phyloP scores from a whole-genome alignment of 2,797 vertebrate species.

The Simalia tracyae region DNA sequence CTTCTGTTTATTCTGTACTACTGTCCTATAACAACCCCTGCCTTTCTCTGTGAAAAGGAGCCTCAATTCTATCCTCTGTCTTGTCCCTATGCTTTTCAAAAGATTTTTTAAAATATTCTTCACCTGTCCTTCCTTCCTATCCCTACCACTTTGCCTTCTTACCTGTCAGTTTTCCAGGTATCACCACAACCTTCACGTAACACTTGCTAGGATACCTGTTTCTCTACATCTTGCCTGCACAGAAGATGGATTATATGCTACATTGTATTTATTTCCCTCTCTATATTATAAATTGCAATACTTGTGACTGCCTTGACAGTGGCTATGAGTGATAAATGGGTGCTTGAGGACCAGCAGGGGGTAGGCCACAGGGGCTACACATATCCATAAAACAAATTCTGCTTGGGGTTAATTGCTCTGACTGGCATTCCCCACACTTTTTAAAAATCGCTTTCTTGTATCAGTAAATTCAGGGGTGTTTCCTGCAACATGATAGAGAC shows the following conservation, averaged over 20 bases:
- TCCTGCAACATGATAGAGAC: neutral
- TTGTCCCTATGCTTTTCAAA: neutral
- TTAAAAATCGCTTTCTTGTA: neutral
- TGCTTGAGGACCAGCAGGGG: neutral
- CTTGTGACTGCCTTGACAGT: neutral
- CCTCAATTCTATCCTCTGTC: neutral
- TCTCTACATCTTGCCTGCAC: neutral
- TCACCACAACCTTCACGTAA: neutral
- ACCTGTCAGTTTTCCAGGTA: neutral
- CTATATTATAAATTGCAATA: neutral
- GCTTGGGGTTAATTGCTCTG: neutral
- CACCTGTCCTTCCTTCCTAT: neutral
- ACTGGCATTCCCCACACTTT: neutral
- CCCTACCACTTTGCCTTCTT: neutral
- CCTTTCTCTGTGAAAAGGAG: neutral
- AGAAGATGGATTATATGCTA: neutral
- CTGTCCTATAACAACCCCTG: neutral
- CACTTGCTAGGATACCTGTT: neutral
- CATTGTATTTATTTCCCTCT: neutral
- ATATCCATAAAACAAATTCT: neutral
- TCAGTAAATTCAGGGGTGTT: neutral
- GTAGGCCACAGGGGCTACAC: neutral
- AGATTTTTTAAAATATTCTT: neutral
- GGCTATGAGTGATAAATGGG: neutral
- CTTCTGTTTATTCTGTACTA: neutral